Conservation (phyloP, 1,140 invertebrate genomes). For the Lasioglossum albipes region DNA sequence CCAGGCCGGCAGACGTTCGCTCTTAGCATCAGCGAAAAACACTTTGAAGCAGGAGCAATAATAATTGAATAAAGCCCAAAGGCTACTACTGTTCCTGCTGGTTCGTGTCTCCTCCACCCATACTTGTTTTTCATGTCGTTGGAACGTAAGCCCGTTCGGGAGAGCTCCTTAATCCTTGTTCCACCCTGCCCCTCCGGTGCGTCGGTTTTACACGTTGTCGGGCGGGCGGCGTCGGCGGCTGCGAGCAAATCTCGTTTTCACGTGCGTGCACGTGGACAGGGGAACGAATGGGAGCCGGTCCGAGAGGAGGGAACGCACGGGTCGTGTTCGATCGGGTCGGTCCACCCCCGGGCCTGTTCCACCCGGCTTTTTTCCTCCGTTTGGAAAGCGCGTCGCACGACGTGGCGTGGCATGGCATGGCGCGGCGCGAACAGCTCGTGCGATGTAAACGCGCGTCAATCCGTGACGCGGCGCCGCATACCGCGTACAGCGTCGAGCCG, state of each 20-base stretch:
- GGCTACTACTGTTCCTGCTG: background rate
- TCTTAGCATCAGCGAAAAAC: background rate
- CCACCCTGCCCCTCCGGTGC: background rate
- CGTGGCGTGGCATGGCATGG: conserved; percentile 7
- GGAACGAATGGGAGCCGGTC: too few relatives aligned
- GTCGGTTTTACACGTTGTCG: conserved; percentile 32
- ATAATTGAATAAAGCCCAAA: background rate
- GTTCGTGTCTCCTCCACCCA: background rate
- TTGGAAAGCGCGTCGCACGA: background rate
- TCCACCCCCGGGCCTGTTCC: background rate
- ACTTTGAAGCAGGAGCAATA: background rate
- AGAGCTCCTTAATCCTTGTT: conserved; percentile 26
- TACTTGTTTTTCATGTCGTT: conserved; percentile 15
- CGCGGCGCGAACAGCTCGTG: conserved; percentile 25
- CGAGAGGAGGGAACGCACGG: too few relatives aligned
- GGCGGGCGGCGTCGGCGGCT: background rate
- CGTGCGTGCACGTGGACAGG: conserved; percentile 42
- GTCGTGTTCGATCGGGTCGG: background rate
- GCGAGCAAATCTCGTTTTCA: conserved; percentile 52
- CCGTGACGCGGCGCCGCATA: conserved; percentile 40
- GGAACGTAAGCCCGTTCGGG: conserved; percentile 6
- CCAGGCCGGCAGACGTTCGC: too few relatives aligned
- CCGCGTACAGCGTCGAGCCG: background rate
- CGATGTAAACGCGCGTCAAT: conserved; percentile 63
- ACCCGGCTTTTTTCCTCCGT: background rate